Evolutionary conservation across 2,888 invertebrate genomes (phyloP), one percentile per base, ranked within the genome.

Genomic region (Eueremaeus valkanovi): DNA sequence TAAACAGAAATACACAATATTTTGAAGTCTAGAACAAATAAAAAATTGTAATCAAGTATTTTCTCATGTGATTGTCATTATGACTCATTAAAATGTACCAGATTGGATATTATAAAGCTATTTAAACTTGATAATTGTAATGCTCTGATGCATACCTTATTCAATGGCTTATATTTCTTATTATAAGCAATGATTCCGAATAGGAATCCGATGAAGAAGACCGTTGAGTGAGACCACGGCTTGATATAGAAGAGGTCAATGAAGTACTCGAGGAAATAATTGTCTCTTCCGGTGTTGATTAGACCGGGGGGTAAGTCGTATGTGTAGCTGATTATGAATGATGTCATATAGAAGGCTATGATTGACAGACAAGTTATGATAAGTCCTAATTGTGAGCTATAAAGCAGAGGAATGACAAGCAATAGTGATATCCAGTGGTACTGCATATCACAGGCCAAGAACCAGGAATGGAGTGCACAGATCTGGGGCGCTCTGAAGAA

Each of bases 401-500:
- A 49, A 11, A 75, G 49, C 45, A 70, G 5, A 16, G 66, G 33
- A 11, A 75, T 36, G 13, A 75, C 24, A 24, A 68, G n/a, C 9
- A 68, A 13, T 2, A 75, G 58, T 31, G 51, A 63, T 3, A 66
- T 72, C 36, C n/a, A 73, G 31, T 63, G 75, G 31, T 66, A 75
- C 29, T 75, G 75, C 55, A 77, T 61, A 40, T 77, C 77, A 63
- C 55, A 74, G 29, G 72, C 42, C 24, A 77, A 42, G 29, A 51
- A 77, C 77, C 77, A 77, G 11, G 77, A 45, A 40, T 76, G 77
- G 21, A 74, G 33, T 0, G 58, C 49, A 73, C 77, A 76, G n/a
- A 75, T 70, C 29, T 61, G 16, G 18, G 24, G 31, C 13, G 31
- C 63, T 9, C 31, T 63, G 31, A 74, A 42, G 0, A 42, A 31